Evolutionary conservation across 2,113 vertebrate genomes (phyloP).

Genomic region (Malurus alboscapulatus): DNA sequence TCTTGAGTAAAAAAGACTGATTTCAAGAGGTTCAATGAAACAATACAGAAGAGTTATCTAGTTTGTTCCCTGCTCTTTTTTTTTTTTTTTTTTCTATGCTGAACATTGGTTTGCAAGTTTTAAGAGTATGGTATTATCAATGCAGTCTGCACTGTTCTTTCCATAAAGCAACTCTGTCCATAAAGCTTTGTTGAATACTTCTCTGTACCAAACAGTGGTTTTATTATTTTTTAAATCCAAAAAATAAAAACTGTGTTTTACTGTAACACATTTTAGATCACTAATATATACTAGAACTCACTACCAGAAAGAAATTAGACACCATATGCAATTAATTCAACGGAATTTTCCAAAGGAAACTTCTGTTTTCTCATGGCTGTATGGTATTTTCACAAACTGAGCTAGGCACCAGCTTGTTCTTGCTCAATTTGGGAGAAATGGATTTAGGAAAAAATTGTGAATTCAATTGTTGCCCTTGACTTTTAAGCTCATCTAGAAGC

Average conservation of each 20-base stretch:
- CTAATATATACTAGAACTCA: background rate
- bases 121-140: background rate
- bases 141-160: background rate
- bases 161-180: background rate
- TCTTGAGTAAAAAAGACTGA: fast-evolving
- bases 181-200: background rate
- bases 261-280: background rate
- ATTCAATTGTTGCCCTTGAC: background rate
- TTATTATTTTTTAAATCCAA: background rate
- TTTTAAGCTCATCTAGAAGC: background rate
- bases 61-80: background rate
- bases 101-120: background rate
- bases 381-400: background rate
- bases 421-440: background rate
- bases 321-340: background rate
- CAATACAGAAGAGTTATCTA: background rate
- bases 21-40: background rate
- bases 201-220: background rate
- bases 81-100: background rate
- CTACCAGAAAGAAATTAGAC: background rate
- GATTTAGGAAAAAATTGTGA: background rate
- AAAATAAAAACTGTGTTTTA: background rate
- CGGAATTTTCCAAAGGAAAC: background rate
- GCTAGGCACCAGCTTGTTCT: background rate
- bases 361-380: background rate